phyloP scores from a whole-genome alignment of 2,113 vertebrate species.

The Mirounga angustirostris region DNA sequence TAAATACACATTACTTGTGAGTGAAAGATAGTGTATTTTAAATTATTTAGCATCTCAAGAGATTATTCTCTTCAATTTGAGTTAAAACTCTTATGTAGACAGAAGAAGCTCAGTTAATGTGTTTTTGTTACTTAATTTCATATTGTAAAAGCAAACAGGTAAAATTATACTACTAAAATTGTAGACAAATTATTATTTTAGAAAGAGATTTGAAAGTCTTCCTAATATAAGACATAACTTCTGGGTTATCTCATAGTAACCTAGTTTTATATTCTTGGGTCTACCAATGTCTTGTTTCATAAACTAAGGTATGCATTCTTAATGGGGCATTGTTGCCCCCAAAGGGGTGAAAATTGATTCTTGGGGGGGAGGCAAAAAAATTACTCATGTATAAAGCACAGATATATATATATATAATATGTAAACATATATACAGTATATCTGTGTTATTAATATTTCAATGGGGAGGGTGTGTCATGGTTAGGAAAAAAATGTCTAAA shows the following conservation, averaged over 20 bases:
- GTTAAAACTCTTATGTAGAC: slow-evolving; percentile 7
- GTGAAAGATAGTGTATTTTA: not conserved
- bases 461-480: not conserved
- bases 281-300: slow-evolving; percentile 21
- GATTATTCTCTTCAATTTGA: not conserved
- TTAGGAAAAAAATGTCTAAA: not conserved
- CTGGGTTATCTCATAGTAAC: not conserved
- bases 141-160: slow-evolving; percentile 14
- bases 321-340: not conserved
- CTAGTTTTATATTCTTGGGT: slow-evolving; percentile 46
- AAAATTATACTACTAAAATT: not conserved
- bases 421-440: not conserved
- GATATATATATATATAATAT: not conserved
- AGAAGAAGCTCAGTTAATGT: not conserved
- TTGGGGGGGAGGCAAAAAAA: not conserved
- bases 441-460: not conserved
- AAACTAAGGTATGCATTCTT: slow-evolving; percentile 11
- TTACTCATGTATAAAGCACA: not conserved
- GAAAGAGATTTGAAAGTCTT: slow-evolving; percentile 38
- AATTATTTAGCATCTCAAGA: not conserved
- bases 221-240: not conserved
- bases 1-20: not conserved
- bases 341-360: not conserved
- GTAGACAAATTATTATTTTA: not conserved
- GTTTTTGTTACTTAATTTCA: slow-evolving; percentile 9